Evolutionary conservation across 2,797 vertebrate species (phyloP).

Genomic region (Alcedo quadribrachys): DNA sequence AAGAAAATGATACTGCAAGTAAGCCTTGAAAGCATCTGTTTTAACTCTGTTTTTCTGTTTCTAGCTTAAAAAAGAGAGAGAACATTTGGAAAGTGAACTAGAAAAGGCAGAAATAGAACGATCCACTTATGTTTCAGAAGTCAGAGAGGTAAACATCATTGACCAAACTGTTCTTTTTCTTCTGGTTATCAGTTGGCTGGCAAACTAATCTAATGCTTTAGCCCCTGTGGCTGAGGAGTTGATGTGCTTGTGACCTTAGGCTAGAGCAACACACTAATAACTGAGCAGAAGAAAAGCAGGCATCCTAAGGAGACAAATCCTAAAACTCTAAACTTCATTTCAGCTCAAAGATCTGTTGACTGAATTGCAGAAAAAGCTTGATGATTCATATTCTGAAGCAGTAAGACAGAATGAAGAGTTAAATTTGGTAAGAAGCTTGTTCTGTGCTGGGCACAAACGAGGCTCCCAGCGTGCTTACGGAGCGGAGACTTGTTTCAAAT

Average conservation of each 20-base stretch:
- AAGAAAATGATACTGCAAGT: not conserved
- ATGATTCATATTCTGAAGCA: conserved; percentile 98
- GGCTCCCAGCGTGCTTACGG: conserved; percentile 57
- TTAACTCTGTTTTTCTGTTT: conserved; percentile 64
- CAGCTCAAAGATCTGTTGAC: conserved; percentile 99
- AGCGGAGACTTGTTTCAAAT: conserved; percentile 69
- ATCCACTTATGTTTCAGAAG: conserved; percentile 93
- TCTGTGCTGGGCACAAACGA: conserved; percentile 68
- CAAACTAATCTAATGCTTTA: conserved; percentile 52
- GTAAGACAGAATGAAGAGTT: conserved; percentile 99
- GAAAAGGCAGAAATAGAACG: conserved; percentile 94
- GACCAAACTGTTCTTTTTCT: not conserved
- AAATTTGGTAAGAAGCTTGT: conserved; percentile 93
- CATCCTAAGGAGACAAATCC: conserved; percentile 73
- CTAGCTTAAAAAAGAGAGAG: conserved; percentile 86
- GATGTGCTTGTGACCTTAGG: conserved; percentile 55
- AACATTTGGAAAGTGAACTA: conserved; percentile 92
- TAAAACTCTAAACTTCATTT: conserved; percentile 93
- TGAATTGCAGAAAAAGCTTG: conserved; percentile 99
- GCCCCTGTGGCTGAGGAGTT: conserved; percentile 37
- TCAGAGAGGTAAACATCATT: conserved; percentile 89
- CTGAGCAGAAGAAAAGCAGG: conserved; percentile 65
- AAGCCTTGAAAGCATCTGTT: not conserved
- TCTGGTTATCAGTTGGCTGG: conserved; percentile 48
- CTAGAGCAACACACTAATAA: conserved; percentile 31